Evolutionary conservation across 2,113 vertebrate species (phyloP), one percentile per base, ranked within the genome.

Genomic region (human (Homo sapiens)): DNA sequence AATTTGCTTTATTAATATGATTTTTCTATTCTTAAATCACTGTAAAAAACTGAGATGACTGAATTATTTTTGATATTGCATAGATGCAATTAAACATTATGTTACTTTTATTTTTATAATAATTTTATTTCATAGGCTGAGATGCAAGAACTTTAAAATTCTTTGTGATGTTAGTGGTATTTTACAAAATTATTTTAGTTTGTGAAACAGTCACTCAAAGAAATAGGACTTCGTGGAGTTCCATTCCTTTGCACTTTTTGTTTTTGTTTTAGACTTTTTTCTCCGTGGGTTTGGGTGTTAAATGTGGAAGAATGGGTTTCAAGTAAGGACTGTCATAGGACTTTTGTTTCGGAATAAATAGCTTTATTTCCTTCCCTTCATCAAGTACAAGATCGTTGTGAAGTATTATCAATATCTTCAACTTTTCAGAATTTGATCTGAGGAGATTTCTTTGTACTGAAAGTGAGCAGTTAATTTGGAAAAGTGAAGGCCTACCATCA

Each of bases 401-500:
- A 86, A 43, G 8, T 93, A 82, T 81, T 45, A 80, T 27, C 88
- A 68, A 48, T 89, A 11, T 84, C 3, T 97, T 97, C 96, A 4
- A 10, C 97, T 98, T 98, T 55, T 72, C 97, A 99, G 99, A 99
- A 97, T 99, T 99, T 25, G 98, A 99, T 98, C 98, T 99, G 93
- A 99, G 99, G 20, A 98, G 99, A 27, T 99, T 99, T 98, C 99
- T 99, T 96, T 99, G 99, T 97, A 99, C 99, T 79, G 99, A 99
- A 98, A 99, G 99, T 95, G 99, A 99, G 76, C 99, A 99, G 96
- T 97, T 99, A 98, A 99, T 99, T 97, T 99, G 99, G 99, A 99
- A 99, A 98, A 99, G 99, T 98, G 99, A 99, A 99, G 99, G 99
- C 17, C 98, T 99, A 48, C 99, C 99, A 3, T 99, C 99, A 82